Base-by-base conservation (phyloP, 2,888 invertebrate genomes). In the Orchestes rusci region DNA sequence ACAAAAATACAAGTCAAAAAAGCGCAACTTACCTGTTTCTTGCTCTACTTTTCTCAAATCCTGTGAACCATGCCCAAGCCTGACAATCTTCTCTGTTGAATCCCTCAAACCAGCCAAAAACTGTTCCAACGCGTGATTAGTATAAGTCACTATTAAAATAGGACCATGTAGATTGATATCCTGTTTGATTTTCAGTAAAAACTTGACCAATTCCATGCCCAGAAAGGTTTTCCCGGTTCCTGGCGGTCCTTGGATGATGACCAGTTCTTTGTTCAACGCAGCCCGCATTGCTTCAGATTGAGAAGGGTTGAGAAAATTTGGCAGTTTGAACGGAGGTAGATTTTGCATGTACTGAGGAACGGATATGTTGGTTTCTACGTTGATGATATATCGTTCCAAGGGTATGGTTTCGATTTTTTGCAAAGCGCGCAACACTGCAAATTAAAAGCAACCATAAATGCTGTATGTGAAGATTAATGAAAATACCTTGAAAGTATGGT, bases 171-270 rank as follows among this genome's bases (percentile, higher is more conserved):
- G 50, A 8, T 48, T 33, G n/a, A 58, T 58, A 71, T 71, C 72
- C 0, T 53, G 10, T 31, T 32, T 31, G 13, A 18, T 19, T 10
- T 20, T 10, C 8, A 39, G 7, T 15, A 39, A 15, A 18, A 31
- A 16, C 32, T 39, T 2, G 4, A 39, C 20, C 13, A 39, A 39
- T 8, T 10, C 18, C 2, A 51, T 23, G 0, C 89, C 88, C 47
- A 90, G 65, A 62, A 74, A n/a, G n/a, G n/a, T n/a, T n/a, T n/a
- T n/a, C n/a, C n/a, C n/a, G n/a, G n/a, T n/a, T n/a, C n/a, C n/a
- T 84, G 90, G 90, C 0, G 90, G 90, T 0, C 91, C 90, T 71
- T 90, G 89, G 48, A 90, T 84, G 1, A 88, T 73, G 0, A 78
- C 77, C 52, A 89, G 78, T 66, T 87, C 82, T 57, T 75, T 72